Conservation (phyloP, 2,888 invertebrate species). For the Machimus atricapillus region DNA sequence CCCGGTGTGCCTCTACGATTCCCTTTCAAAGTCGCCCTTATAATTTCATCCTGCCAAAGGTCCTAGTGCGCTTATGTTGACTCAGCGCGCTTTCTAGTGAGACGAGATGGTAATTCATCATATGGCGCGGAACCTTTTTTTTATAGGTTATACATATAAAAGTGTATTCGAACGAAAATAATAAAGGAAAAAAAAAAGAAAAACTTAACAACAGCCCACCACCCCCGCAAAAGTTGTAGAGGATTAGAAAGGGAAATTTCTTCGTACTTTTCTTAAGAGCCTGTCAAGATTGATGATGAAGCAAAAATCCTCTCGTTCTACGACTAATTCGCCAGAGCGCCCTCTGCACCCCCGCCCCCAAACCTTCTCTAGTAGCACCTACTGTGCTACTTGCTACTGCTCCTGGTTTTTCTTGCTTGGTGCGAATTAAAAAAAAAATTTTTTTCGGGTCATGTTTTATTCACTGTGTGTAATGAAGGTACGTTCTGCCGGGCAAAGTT, state of each 20-base stretch:
- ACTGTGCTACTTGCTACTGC: background rate
- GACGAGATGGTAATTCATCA: conserved; percentile 29
- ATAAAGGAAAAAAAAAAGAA: background rate
- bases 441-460: conserved; percentile 24
- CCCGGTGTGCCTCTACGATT: background rate
- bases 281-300: conserved; percentile 37
- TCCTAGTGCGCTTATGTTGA: conserved; percentile 30
- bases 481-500: background rate
- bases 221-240: background rate
- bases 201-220: background rate
- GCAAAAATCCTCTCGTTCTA: conserved; percentile 7
- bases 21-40: background rate
- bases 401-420: background rate
- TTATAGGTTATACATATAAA: background rate
- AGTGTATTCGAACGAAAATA: background rate
- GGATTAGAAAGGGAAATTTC: conserved; percentile 24
- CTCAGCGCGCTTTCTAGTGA: conserved; percentile 14
- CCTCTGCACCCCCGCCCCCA: background rate
- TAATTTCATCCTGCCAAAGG: conserved; percentile 19
- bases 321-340: background rate
- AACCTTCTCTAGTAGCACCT: background rate
- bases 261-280: conserved; percentile 19
- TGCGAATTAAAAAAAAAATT: conserved; percentile 1
- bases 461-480: conserved; percentile 30
- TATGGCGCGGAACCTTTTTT: conserved; percentile 27